Conservation (phyloP, 1,140 invertebrate genomes). For the Drosophila parabipectinata region DNA sequence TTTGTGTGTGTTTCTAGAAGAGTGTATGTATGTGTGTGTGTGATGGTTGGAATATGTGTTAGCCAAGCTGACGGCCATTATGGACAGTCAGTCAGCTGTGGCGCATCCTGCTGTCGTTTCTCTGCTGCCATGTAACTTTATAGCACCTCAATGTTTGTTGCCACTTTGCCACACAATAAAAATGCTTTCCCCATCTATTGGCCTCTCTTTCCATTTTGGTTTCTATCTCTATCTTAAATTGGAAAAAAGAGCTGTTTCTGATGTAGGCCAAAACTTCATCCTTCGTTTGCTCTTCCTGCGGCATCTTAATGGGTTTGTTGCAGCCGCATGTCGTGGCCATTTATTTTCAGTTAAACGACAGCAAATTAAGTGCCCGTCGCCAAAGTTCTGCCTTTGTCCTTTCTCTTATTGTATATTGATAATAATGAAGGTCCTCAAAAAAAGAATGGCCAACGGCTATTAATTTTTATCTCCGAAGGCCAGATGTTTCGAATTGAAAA, state of each 20-base stretch:
- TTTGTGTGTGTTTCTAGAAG: constrained; percentile 30
- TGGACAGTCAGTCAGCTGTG: constrained; percentile 35
- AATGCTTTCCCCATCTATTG: constrained; percentile 34
- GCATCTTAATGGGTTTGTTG: constrained; percentile 53
- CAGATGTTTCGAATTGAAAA: constrained; percentile 53
- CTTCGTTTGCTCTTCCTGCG: constrained; percentile 16
- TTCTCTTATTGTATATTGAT: constrained; percentile 70
- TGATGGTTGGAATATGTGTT: constrained; percentile 13
- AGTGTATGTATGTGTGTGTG: constrained; percentile 19
- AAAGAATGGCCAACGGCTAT: constrained; percentile 45
- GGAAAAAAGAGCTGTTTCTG: constrained; percentile 26
- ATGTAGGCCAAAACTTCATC: constrained; percentile 48
- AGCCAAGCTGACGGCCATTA: constrained; percentile 41
- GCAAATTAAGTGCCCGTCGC: constrained; percentile 65
- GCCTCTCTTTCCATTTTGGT: constrained; percentile 15
- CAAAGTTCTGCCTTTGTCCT: constrained; percentile 45
- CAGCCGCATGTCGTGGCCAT: constrained; percentile 63
- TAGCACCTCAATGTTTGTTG: constrained; percentile 69
- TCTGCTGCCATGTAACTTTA: constrained; percentile 57
- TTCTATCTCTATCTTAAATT: constrained; percentile 42
- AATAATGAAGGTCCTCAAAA: constrained; percentile 66
- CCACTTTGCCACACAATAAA: constrained; percentile 75
- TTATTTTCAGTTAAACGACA: constrained; percentile 75
- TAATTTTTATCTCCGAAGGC: constrained; percentile 70
- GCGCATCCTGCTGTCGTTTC: constrained; percentile 1